These are phyloP conservation scores for Drepana falcataria DNA, from an alignment of 2,888 invertebrate genomes.

Conservation along the genomic window DNA sequence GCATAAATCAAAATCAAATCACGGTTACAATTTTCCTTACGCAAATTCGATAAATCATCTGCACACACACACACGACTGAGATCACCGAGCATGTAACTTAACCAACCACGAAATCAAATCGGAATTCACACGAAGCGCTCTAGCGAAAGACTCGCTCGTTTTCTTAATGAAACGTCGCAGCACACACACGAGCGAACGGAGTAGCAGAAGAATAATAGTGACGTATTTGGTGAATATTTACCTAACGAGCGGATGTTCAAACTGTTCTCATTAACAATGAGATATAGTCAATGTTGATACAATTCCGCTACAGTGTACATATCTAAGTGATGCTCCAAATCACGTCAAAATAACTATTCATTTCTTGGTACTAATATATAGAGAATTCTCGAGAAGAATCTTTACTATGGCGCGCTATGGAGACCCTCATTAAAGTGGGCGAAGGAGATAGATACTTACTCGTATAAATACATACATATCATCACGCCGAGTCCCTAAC, in stretches of 20 bases:
- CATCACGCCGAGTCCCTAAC: too few relatives aligned
- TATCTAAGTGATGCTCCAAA: too few relatives aligned
- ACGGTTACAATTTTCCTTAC: neutral
- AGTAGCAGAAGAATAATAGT: constrained; percentile 17
- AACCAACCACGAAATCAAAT: constrained; percentile 43
- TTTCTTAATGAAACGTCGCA: constrained; percentile 53
- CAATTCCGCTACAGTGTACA: too few relatives aligned
- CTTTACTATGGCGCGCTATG: too few relatives aligned
- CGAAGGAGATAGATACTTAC: too few relatives aligned
- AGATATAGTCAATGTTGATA: too few relatives aligned
- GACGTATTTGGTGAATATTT: constrained; percentile 9
- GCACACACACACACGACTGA: neutral
- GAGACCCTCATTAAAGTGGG: too few relatives aligned
- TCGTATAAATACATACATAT: too few relatives aligned
- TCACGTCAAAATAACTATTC: too few relatives aligned
- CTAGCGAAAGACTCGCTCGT: constrained; percentile 47
- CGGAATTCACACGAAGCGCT: constrained; percentile 31
- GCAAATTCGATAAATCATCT: neutral
- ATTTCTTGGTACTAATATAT: too few relatives aligned
- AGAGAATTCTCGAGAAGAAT: too few relatives aligned
- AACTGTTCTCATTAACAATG: neutral
- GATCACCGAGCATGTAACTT: constrained; percentile 10
- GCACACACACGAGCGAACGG: constrained; percentile 27
- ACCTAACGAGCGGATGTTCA: neutral
- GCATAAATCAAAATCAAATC: neutral